These are phyloP conservation scores for Minunthozetes semirufus DNA, from an alignment of 2,888 invertebrate genomes.

Conservation along the genomic window DNA sequence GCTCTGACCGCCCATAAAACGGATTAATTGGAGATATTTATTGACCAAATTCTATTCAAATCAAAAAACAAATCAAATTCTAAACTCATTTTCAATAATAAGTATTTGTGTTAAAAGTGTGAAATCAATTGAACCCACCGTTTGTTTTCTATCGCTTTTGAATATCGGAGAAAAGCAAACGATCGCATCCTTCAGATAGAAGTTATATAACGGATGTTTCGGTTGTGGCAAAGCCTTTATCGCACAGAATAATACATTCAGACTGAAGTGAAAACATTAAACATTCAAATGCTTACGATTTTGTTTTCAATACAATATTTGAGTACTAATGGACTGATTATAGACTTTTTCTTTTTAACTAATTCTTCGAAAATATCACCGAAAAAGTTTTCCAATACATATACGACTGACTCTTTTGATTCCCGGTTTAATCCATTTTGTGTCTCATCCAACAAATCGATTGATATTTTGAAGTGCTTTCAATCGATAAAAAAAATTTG, in stretches of 20 bases:
- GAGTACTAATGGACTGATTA: conserved; percentile 30
- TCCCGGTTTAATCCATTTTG: too few species aligned
- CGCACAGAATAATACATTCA: neutral
- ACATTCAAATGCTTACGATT: conserved; percentile 24
- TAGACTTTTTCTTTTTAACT: conserved; percentile 4
- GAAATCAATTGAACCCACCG: neutral
- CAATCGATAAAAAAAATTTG: too few species aligned
- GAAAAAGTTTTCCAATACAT: conserved; percentile 17
- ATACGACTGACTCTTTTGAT: too few species aligned
- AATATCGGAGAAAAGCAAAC: conserved; percentile 29
- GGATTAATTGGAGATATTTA: conserved; percentile 57
- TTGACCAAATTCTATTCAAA: conserved; percentile 13
- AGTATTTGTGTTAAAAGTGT: neutral
- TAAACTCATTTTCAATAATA: neutral
- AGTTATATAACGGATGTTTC: conserved; percentile 34
- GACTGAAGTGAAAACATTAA: too few species aligned
- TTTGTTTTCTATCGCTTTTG: too few species aligned
- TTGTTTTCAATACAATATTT: conserved; percentile 14
- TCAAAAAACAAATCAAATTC: neutral
- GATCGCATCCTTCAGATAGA: conserved; percentile 27
- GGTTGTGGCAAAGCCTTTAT: conserved; percentile 25
- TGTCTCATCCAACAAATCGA: too few species aligned
- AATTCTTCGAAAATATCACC: conserved; percentile 30
- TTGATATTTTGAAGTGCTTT: too few species aligned
- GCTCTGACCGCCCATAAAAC: conserved; percentile 94